Evolutionary conservation across 2,113 vertebrate species (phyloP), one percentile per base, ranked within the genome.

Genomic region (Myrmecobius fasciatus): DNA sequence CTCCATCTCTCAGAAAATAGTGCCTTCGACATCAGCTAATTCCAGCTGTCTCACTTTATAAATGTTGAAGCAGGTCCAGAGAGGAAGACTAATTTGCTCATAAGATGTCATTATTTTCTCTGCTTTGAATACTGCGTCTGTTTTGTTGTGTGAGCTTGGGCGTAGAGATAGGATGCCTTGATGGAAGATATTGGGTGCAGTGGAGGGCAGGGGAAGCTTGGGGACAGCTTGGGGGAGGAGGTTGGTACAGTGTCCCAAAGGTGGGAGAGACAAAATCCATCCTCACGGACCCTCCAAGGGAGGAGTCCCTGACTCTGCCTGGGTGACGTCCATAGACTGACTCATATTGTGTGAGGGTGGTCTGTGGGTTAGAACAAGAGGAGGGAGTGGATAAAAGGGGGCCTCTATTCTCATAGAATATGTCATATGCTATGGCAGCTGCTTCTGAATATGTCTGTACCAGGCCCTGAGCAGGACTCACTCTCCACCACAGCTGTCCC

Each of bases 111-210:
- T 75, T 75, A n/a, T 20, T 75, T 75, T n/a, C 36, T 4, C 14
- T n/a, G 60, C 60, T 75, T 75, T 75, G 60, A 75, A 14, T 75
- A 75, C 36, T 67, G 56, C 31, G 36, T 12, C 56, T 4, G 8
- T 17, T 75, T 75, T n/a, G 36, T 17, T 83, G n/a, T n/a, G 36
- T 83, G 20, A 83, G n/a, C 67, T 83, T 83, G 36, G 67, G 17
- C n/a, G 7, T 20, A 75, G 60, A 1, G 56, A n/a, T 0, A 1
- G 67, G 0, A 28, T 52, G 26, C 0, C 2, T 46, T 48, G 0
- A 5, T 26, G 22, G 48, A 31, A 36, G 26, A 43, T 0, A 0
- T 1, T 20, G 52, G 25, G 53, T 43, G n/a, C 92, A 43, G 31
- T 25, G 46, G 49, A 10, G 83, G 49, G 36, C 51, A 28, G 47